Base-by-base conservation (phyloP, 1,140 invertebrate genomes). In the Hermetia illucens region DNA sequence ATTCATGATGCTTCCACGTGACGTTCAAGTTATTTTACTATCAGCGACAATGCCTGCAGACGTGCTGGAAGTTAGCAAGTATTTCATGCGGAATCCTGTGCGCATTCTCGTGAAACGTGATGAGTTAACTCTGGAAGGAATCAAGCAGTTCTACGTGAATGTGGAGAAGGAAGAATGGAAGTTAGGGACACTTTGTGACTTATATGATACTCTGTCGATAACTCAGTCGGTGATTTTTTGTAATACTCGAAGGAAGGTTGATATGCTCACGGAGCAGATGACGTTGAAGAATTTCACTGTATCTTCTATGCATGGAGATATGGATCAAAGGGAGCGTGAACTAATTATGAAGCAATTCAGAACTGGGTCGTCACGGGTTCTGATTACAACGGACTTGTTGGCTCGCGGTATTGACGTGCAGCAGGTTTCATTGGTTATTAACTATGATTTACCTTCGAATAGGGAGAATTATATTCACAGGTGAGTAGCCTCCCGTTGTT, bases 221-320 rank as follows among this genome's bases (percentile, higher is more conserved):
- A 97, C 95, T 39, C 95, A 98, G 66, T 93, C 94, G 51, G 95
- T 99, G 27, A 99, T 99, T 52, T 99, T 99, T 72, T 98, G 94
- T 65, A 99, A 99, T 68, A 98, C 94, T 21, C 78, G 93, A 51
- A 89, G 94, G 66, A 98, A 98, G 77, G 76, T 98, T 29, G 94
- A 98, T 59, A 94, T 88, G 82, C 71, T 98, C 6, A 96, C 92
- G n/a, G 83, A 93, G 47, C 87, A 80, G 47, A 96, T 99, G 93
- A 81, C 83, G 42, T 66, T 69, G 36, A 77, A 87, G 48, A 90
- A 98, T 54, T 98, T 98, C 62, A 98, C 95, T 17, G 95, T 99
- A 13, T 98, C 94, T 12, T 90, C 91, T 39, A 95, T 99, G 91
- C 96, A 99, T 61, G 94, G 94, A 46, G 95, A 99, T 53, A 98